Percentiles rank a stretch among this genome's conserved stretches.
Evolutionary conservation across 2,888 invertebrate species (phyloP).

Genomic region (Conus canariensis): DNA sequence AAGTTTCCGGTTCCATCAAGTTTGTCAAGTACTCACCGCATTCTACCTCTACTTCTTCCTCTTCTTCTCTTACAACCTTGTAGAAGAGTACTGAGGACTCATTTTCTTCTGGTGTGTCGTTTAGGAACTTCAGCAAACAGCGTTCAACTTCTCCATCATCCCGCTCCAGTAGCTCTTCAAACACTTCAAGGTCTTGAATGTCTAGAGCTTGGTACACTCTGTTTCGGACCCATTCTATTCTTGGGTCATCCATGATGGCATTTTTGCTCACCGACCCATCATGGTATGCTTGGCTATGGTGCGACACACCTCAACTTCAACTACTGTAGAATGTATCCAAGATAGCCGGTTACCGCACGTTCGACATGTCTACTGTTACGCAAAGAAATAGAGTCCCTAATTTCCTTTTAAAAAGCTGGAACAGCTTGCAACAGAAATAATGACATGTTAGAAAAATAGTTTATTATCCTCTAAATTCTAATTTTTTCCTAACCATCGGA

Average conservation of each 20-base stretch:
- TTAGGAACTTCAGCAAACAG: conserved; percentile 76
- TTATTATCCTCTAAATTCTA: not conserved
- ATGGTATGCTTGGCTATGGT: not conserved
- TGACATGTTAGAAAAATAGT: not conserved
- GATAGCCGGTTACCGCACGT: not conserved
- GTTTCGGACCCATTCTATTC: conserved; percentile 78
- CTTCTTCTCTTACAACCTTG: conserved; percentile 76
- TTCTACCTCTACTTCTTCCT: conserved; percentile 78
- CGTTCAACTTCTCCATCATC: conserved; percentile 77
- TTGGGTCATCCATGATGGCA: conserved; percentile 76
- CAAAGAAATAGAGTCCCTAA: not conserved
- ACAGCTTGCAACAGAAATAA: not conserved
- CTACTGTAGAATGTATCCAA: not conserved
- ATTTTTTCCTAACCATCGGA: not conserved
- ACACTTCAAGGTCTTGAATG: conserved; percentile 73
- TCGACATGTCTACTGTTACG: not conserved
- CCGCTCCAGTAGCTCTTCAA: conserved; percentile 77
- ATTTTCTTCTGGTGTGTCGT: conserved; percentile 77
- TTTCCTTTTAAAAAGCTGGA: not conserved
- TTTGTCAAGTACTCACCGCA: conserved; percentile 67
- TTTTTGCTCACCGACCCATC: not conserved
- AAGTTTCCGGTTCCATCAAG: not conserved
- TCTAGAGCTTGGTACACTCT: conserved; percentile 74
- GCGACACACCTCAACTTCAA: no score
- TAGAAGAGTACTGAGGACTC: conserved; percentile 77